Evolutionary conservation across 2,113 vertebrate genomes (phyloP), one percentile per base, ranked within the genome.

Genomic region (Actenoides hombroni): DNA sequence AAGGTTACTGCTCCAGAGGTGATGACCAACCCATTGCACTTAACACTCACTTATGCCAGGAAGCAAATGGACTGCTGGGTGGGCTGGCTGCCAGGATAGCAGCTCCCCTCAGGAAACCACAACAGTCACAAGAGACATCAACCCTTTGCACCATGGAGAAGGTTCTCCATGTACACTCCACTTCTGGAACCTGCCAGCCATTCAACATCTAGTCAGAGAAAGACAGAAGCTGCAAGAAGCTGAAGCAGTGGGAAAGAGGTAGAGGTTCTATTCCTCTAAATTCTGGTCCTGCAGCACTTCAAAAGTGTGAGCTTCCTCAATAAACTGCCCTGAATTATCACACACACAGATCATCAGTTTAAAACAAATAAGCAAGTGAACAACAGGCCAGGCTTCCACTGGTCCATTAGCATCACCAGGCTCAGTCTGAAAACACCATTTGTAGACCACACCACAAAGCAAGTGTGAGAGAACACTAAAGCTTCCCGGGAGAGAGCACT

Each of bases 11-110:
- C 23, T 8, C 65, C 63, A 92, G 53, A 77, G n/a, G 73, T 16
- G n/a, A 91, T 49, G 61, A 91, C 59, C 83, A 91, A 61, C 17
- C 19, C 63, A 2, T 57, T 56, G 76, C 88, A 75, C 76, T 64
- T 84, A 80, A 69, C 59, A 29, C 71, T 63, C 42, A 26, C 51
- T 87, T 17, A 44, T 1, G 71, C 17, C 57, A 84, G 86, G 79
- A 93, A 89, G 87, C 53, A 59, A 90, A 96, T 81, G 86, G 76
- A 89, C 46, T 85, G 71, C 69, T 91, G 75, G 69, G 54, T 60
- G 85, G 87, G 77, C 13, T 80, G 53, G 21, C 15, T 96, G 68
- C 87, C 88, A 95, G 56, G 28, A 91, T 1, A 51, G 68, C 80
- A 85, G 60, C 0, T 83, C 40, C 59, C 77, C 56, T 65, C 12